phyloP scores from a whole-genome alignment of 2,797 vertebrate species.

The Girardinus metallicus region DNA sequence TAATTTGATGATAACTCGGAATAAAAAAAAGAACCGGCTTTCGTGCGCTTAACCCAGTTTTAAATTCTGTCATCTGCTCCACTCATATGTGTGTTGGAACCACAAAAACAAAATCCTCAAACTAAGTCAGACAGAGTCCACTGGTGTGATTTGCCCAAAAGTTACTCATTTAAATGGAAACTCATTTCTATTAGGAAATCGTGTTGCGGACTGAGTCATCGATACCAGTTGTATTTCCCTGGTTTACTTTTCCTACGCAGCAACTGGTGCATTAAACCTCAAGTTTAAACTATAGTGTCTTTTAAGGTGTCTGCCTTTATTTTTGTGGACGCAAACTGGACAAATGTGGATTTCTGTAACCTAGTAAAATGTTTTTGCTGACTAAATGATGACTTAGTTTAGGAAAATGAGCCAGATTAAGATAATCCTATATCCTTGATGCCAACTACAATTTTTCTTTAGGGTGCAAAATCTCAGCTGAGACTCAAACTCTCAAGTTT shows the following conservation, averaged over 20 bases:
- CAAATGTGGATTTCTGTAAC: not conserved
- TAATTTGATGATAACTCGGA: not conserved
- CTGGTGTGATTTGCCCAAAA: not conserved
- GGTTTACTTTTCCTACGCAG: not conserved
- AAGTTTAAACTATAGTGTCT: not conserved
- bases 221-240: not conserved
- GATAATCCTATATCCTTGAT: not conserved
- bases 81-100: not conserved
- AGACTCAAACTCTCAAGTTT: not conserved
- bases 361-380: not conserved
- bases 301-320: not conserved
- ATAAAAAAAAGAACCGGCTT: not conserved
- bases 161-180: not conserved
- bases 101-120: not conserved
- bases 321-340: not conserved
- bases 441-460: not conserved
- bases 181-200: not conserved
- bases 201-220: not conserved
- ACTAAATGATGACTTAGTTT: not conserved
- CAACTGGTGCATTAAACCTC: not conserved
- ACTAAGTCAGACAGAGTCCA: not conserved
- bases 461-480: not conserved
- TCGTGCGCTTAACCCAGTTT: not conserved
- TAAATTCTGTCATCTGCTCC: not conserved
- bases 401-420: not conserved